These are phyloP conservation scores for Heliangelus exortis DNA, from an alignment of 2,797 vertebrate species.

Conservation along the genomic window DNA sequence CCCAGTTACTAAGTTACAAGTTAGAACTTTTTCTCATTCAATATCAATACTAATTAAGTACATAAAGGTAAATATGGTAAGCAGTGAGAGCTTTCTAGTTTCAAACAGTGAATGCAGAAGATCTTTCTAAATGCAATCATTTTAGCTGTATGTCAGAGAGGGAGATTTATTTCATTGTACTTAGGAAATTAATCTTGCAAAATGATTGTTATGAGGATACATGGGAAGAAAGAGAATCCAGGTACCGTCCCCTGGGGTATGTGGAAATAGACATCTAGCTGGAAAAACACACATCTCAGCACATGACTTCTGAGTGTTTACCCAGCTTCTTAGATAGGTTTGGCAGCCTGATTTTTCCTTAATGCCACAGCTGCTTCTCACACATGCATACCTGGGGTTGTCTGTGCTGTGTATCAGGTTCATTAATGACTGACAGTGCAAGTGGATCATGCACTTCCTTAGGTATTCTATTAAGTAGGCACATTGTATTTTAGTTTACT, in stretches of 20 bases:
- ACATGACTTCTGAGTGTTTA: not conserved
- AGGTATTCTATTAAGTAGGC: not conserved
- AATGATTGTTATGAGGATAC: not conserved
- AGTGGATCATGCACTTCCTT: not conserved
- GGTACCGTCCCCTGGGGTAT: not conserved
- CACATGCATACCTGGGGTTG: not conserved
- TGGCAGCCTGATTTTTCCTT: not conserved
- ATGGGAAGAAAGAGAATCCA: not conserved
- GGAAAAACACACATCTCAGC: not conserved
- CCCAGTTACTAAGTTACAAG: not conserved
- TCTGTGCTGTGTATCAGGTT: not conserved
- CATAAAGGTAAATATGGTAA: not conserved
- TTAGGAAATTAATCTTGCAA: not conserved
- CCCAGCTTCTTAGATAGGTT: not conserved
- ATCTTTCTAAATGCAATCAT: not conserved
- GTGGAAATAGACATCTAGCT: not conserved
- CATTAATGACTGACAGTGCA: not conserved
- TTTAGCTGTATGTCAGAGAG: not conserved
- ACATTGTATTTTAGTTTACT: not conserved
- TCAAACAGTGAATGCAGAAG: not conserved
- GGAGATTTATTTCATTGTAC: accelerated
- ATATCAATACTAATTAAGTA: not conserved
- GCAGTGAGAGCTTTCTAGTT: not conserved
- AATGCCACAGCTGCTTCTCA: not conserved
- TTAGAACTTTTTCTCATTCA: not conserved